These are phyloP conservation scores for Eretmocerus hayati DNA, from an alignment of 2,888 invertebrate genomes.

Conservation along the genomic window DNA sequence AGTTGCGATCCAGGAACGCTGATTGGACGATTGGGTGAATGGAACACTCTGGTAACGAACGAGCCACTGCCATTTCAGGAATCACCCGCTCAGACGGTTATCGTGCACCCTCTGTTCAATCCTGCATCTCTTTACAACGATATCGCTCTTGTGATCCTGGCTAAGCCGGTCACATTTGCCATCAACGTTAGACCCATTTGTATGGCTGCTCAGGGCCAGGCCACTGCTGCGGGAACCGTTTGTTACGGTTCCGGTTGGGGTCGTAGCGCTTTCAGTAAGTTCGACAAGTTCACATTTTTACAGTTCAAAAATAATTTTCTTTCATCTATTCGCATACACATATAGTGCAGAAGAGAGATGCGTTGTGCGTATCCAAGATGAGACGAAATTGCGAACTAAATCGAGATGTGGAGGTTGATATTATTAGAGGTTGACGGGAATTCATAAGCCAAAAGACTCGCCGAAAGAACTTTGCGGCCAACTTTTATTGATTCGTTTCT, in stretches of 20 bases:
- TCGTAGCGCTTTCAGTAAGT: slow-evolving; percentile 58
- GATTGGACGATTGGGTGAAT: slow-evolving; percentile 65
- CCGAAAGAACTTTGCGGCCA: too few species aligned
- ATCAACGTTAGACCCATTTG: slow-evolving; percentile 65
- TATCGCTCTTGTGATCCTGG: slow-evolving; percentile 65
- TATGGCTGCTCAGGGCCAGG: slow-evolving; percentile 52
- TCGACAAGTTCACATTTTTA: too few species aligned
- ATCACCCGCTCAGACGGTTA: slow-evolving; percentile 52
- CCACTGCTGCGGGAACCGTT: slow-evolving; percentile 46
- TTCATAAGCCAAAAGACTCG: too few species aligned
- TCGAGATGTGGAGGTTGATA: too few species aligned
- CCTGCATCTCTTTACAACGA: slow-evolving; percentile 67
- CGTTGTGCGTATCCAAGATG: too few species aligned
- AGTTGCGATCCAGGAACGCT: slow-evolving; percentile 41
- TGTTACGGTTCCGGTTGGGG: slow-evolving; percentile 74
- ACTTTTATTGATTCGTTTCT: too few species aligned
- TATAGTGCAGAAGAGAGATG: background rate
- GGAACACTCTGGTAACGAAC: slow-evolving; percentile 65
- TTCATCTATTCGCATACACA: background rate
- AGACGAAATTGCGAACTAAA: too few species aligned
- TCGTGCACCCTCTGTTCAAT: slow-evolving; percentile 60
- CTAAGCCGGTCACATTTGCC: slow-evolving; percentile 53
- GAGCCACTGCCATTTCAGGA: slow-evolving; percentile 67
- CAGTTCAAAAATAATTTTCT: background rate
- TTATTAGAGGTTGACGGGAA: too few species aligned